Evolutionary conservation across 2,888 invertebrate species (phyloP).

Genomic region (Sinelater perroti): DNA sequence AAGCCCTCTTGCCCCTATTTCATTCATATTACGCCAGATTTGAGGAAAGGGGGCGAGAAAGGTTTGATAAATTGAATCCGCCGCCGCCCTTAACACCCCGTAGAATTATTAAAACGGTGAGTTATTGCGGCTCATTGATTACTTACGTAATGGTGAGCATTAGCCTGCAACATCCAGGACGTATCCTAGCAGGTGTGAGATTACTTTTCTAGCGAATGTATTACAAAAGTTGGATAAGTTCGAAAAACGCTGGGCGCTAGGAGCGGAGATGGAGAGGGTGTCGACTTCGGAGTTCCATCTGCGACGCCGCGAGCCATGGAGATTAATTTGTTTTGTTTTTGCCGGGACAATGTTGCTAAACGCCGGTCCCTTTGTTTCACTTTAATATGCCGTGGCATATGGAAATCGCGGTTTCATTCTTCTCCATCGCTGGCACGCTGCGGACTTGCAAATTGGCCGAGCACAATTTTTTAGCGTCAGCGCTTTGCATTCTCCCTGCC

Average conservation of each 20-base stretch:
- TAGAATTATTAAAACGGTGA: too few species aligned
- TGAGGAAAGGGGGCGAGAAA: neutral
- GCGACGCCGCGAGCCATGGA: conserved; percentile 10
- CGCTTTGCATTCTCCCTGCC: conserved; percentile 1
- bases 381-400: conserved; percentile 7
- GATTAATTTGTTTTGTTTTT: conserved; percentile 21
- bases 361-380: conserved; percentile 12
- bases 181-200: too few species aligned
- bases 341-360: conserved; percentile 11
- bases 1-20: conserved; percentile 3
- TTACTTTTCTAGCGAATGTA: conserved; percentile 7
- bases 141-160: too few species aligned
- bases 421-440: neutral
- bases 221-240: conserved; percentile 19
- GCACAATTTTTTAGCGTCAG: neutral
- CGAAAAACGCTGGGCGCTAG: conserved; percentile 6
- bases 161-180: too few species aligned
- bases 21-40: conserved; percentile 3
- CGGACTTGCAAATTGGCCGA: conserved; percentile 9
- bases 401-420: conserved; percentile 13
- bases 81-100: neutral
- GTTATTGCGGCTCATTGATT: too few species aligned
- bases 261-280: conserved; percentile 9
- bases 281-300: conserved; percentile 15
- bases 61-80: conserved; percentile 15